A percentile compares a stretch with the other conserved stretches of the same genome.
These are phyloP conservation scores for Puffinus mauretanicus DNA, from an alignment of 2,113 vertebrate species.

Conservation along the genomic window DNA sequence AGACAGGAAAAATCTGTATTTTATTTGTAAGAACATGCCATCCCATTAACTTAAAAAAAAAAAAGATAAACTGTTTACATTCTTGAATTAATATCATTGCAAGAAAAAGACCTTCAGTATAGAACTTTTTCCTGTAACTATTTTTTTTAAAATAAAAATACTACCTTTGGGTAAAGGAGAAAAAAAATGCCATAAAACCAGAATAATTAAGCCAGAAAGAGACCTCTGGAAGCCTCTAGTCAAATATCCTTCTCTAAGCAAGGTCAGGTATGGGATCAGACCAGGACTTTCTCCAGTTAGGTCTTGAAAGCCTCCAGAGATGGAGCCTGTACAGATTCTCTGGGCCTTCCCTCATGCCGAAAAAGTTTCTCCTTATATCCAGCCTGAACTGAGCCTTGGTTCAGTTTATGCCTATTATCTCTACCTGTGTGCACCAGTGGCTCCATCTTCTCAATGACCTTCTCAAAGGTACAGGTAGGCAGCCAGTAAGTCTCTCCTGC, in stretches of 20 bases:
- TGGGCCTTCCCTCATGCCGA: not conserved
- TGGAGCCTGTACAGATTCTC: not conserved
- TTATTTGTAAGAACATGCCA: not conserved
- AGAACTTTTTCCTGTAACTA: not conserved
- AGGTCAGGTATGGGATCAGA: not conserved
- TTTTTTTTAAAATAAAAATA: not conserved
- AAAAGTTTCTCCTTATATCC: not conserved
- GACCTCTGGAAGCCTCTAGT: not conserved
- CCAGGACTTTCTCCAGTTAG: not conserved
- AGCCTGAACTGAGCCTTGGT: not conserved
- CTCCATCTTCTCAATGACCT: not conserved
- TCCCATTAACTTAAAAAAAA: not conserved
- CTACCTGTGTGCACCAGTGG: not conserved
- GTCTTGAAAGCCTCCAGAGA: not conserved
- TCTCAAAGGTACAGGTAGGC: not conserved
- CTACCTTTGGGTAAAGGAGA: not conserved
- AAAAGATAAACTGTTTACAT: not conserved
- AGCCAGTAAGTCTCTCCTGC: not conserved
- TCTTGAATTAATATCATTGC: not conserved
- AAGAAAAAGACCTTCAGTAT: not conserved
- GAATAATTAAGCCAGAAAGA: not conserved
- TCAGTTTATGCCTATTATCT: not conserved
- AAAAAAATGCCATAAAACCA: not conserved
- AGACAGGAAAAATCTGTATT: not conserved
- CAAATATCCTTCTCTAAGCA: not conserved